These are phyloP conservation scores for Lepilemur ruficaudatus DNA, from an alignment of 2,797 vertebrate species.

Conservation along the genomic window DNA sequence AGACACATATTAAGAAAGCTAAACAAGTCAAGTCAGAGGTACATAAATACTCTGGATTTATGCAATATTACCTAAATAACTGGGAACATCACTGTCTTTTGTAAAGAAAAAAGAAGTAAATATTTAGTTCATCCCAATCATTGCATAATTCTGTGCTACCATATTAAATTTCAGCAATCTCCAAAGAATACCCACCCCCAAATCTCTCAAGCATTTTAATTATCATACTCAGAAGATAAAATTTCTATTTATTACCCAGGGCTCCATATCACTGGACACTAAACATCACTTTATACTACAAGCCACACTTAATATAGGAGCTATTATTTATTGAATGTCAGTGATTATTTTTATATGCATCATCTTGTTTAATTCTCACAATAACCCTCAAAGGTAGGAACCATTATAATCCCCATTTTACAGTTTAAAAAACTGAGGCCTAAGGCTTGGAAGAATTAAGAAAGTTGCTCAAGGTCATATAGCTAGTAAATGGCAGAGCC, in stretches of 20 bases:
- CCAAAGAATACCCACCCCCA: background rate
- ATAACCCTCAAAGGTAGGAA: background rate
- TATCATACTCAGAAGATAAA: constrained; percentile 2
- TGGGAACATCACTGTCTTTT: background rate
- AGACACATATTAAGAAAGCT: background rate
- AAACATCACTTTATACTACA: constrained; percentile 30
- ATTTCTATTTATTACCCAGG: constrained; percentile 39
- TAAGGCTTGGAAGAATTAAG: background rate
- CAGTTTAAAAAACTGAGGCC: constrained; percentile 32
- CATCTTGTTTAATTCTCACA: constrained; percentile 30
- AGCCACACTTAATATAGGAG: constrained; percentile 12
- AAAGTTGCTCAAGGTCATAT: constrained; percentile 6
- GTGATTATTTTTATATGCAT: background rate
- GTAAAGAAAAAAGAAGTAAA: constrained; percentile 33
- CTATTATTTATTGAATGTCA: background rate
- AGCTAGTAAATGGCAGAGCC: background rate
- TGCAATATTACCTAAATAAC: constrained; percentile 16
- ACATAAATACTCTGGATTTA: background rate
- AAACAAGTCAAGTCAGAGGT: constrained; percentile 5
- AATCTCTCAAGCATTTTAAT: constrained; percentile 52
- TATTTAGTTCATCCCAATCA: constrained; percentile 21
- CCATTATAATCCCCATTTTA: background rate
- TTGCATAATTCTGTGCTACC: constrained; percentile 7
- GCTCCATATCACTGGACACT: background rate
- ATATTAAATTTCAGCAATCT: constrained; percentile 43